Conservation (phyloP, 2,797 vertebrate genomes). For the Thripadectes ignobilis region DNA sequence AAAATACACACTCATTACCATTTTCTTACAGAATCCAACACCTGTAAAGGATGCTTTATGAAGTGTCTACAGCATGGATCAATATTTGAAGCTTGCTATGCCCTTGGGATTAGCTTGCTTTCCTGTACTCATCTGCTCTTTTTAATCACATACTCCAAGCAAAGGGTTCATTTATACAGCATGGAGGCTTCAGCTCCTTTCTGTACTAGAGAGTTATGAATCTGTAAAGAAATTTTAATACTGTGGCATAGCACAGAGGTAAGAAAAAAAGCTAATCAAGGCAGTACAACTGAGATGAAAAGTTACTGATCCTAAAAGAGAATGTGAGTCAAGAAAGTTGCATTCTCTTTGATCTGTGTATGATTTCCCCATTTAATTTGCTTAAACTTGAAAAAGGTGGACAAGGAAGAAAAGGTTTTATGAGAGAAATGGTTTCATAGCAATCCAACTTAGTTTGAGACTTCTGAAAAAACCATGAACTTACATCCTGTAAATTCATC, state of each 20-base stretch:
- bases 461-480: not conserved
- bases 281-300: not conserved
- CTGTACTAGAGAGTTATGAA: not conserved
- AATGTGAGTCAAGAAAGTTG: not conserved
- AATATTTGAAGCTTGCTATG: not conserved
- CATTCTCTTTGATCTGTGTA: slow-evolving; percentile 24
- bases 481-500: not conserved
- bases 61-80: not conserved
- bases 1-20: not conserved
- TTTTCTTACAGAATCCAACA: not conserved
- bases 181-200: not conserved
- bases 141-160: not conserved
- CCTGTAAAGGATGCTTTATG: not conserved
- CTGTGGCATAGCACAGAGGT: not conserved
- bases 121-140: not conserved
- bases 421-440: not conserved
- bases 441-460: not conserved
- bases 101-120: not conserved
- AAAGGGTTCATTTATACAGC: not conserved
- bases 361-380: slow-evolving; percentile 40
- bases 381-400: slow-evolving; percentile 36
- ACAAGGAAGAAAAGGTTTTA: slow-evolving; percentile 35
- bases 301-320: slow-evolving; percentile 25
- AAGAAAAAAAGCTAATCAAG: slow-evolving; percentile 20
- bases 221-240: slow-evolving; percentile 4